A percentile compares a stretch with the other conserved stretches of the same genome.
Evolutionary conservation across 1,140 invertebrate genomes (phyloP).

Genomic region (Conus betulinus): DNA sequence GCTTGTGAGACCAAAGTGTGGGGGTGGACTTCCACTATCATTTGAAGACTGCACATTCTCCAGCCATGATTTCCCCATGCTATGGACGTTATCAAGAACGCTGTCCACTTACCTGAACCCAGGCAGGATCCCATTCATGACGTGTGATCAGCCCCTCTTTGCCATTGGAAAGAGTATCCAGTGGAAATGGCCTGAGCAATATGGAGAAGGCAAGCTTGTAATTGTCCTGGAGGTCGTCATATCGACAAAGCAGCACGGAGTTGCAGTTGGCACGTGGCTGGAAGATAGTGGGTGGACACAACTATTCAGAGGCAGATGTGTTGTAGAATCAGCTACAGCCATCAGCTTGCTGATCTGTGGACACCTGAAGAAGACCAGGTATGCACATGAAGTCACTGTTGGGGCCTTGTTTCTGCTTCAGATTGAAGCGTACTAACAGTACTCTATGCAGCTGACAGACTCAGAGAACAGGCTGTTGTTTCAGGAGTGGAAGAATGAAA

Average conservation of each 20-base stretch:
- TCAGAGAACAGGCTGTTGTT: neutral
- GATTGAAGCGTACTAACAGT: neutral
- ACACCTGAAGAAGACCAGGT: neutral
- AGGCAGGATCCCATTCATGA: slow-evolving; percentile 53
- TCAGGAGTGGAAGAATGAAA: no score
- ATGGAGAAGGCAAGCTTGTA: neutral
- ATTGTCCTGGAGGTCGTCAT: neutral
- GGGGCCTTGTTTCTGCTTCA: neutral
- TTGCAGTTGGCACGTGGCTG: neutral
- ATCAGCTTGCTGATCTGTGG: no score
- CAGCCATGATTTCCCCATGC: slow-evolving; percentile 46
- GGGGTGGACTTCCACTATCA: slow-evolving; percentile 33
- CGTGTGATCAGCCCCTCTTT: slow-evolving; percentile 55
- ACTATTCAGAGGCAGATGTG: neutral
- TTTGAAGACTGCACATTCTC: slow-evolving; percentile 39
- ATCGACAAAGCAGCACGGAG: neutral
- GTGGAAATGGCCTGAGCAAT: slow-evolving; percentile 39
- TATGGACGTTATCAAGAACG: slow-evolving; percentile 50
- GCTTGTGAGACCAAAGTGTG: no score
- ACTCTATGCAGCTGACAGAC: neutral
- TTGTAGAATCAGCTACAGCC: no score
- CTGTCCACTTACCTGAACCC: slow-evolving; percentile 54
- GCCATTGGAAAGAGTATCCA: slow-evolving; percentile 56
- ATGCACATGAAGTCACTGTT: neutral
- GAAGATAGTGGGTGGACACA: neutral